Evolutionary conservation across 2,888 invertebrate genomes (phyloP).

Genomic region (Mythimna pallens): DNA sequence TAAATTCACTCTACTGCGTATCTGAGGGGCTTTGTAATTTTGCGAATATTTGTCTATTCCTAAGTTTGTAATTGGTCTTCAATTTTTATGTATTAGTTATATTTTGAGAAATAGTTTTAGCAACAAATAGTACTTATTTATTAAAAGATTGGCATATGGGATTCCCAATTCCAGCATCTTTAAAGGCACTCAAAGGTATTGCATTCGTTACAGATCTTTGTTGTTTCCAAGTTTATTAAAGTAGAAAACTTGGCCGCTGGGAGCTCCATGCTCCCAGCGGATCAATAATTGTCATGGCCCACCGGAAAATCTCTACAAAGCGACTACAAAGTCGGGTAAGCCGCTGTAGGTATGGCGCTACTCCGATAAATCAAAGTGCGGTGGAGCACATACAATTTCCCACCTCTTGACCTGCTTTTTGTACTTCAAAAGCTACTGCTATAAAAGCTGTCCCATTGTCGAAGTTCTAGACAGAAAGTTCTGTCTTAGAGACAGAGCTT

Average conservation of each 20-base stretch:
- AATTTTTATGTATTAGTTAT: too few species aligned
- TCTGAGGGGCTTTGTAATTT: slow-evolving; percentile 29
- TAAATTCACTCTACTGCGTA: slow-evolving; percentile 50
- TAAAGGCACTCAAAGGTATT: too few species aligned
- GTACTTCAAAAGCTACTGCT: slow-evolving; percentile 2
- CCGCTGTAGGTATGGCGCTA: not conserved
- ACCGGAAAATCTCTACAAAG: not conserved
- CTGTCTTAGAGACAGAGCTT: too few species aligned
- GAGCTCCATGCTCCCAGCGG: not conserved
- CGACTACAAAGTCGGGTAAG: not conserved
- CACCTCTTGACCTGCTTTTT: too few species aligned
- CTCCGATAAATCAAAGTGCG: not conserved
- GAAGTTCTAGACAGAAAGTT: not conserved
- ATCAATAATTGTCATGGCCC: not conserved
- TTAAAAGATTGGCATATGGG: not conserved
- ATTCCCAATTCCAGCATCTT: not conserved
- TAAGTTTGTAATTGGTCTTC: slow-evolving; percentile 9
- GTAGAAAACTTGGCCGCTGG: not conserved
- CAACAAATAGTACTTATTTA: not conserved
- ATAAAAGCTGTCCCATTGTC: not conserved
- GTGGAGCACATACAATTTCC: not conserved
- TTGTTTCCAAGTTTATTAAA: not conserved
- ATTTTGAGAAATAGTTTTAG: not conserved
- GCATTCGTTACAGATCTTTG: not conserved
- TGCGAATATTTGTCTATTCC: not conserved